These are phyloP conservation scores for Lepidothrix coronata DNA, from an alignment of 2,113 vertebrate genomes.

Conservation along the genomic window DNA sequence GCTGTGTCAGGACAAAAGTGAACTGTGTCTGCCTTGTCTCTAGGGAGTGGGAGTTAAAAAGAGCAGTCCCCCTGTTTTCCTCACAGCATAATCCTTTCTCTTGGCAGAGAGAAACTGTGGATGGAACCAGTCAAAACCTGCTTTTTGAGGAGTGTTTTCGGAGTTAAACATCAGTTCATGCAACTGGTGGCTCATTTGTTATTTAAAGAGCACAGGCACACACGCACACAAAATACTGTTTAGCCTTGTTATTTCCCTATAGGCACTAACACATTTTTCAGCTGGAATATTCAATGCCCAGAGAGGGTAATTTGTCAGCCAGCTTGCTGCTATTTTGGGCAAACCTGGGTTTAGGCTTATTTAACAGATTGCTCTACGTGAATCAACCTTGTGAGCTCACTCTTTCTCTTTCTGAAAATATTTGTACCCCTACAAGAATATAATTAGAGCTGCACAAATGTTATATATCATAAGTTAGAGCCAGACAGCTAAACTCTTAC, in stretches of 20 bases:
- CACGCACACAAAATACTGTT: not conserved
- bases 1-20: not conserved
- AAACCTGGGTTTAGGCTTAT: slow-evolving; percentile 14
- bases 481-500: not conserved
- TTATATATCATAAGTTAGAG: not conserved
- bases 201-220: not conserved
- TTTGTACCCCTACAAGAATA: slow-evolving; percentile 12
- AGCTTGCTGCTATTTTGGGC: slow-evolving; percentile 35
- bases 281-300: slow-evolving; percentile 2
- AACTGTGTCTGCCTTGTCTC: not conserved
- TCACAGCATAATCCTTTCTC: not conserved
- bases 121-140: not conserved
- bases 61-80: not conserved
- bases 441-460: not conserved
- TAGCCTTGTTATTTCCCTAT: slow-evolving; percentile 37
- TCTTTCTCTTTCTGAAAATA: not conserved
- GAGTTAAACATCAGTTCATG: not conserved
- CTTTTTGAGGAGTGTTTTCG: not conserved
- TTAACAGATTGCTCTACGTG: slow-evolving; percentile 2
- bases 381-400: slow-evolving; percentile 6
- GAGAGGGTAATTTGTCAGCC: slow-evolving; percentile 39
- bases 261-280: slow-evolving; percentile 28
- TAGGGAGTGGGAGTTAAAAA: not conserved
- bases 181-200: not conserved
- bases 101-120: not conserved